A percentile compares a stretch with the other conserved stretches of the same genome.
These are phyloP conservation scores for Larimichthys crocea DNA, from an alignment of 2,113 vertebrate genomes.

Conservation along the genomic window DNA sequence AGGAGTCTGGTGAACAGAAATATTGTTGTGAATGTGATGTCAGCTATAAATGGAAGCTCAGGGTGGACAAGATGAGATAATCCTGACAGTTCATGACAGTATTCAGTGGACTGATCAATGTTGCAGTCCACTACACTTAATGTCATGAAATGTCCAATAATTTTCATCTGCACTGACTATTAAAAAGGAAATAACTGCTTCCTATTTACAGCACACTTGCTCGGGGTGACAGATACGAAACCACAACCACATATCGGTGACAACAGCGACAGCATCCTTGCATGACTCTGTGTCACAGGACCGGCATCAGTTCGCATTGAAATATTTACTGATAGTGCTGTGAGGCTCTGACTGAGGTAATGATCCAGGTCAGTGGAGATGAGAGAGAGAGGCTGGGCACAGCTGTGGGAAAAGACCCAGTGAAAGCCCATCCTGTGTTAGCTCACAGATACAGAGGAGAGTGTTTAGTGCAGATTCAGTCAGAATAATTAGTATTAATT, in stretches of 20 bases:
- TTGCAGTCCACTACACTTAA: background rate
- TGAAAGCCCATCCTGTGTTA: constrained; percentile 17
- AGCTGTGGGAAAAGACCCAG: constrained; percentile 68
- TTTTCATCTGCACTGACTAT: background rate
- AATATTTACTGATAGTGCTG: constrained; percentile 65
- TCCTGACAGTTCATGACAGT: background rate
- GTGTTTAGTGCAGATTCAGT: constrained; percentile 31
- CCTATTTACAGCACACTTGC: background rate
- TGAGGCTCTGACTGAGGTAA: constrained; percentile 55
- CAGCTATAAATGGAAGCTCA: background rate
- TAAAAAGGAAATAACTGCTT: background rate
- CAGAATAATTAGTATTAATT: constrained; percentile 27
- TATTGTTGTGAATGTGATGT: background rate
- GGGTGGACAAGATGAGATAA: background rate
- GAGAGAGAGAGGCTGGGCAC: constrained; percentile 56
- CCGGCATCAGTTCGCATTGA: constrained; percentile 49
- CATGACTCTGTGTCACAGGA: constrained; percentile 43
- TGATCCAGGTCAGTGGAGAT: constrained; percentile 80
- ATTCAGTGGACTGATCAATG: too few species aligned
- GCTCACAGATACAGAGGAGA: constrained; percentile 28
- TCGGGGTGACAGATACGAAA: background rate
- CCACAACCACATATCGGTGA: background rate
- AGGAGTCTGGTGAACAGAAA: too few species aligned
- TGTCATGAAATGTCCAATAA: background rate
- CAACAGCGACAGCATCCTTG: constrained; percentile 16